Conservation (phyloP, 2,113 vertebrate genomes). For the Otus sunia region DNA sequence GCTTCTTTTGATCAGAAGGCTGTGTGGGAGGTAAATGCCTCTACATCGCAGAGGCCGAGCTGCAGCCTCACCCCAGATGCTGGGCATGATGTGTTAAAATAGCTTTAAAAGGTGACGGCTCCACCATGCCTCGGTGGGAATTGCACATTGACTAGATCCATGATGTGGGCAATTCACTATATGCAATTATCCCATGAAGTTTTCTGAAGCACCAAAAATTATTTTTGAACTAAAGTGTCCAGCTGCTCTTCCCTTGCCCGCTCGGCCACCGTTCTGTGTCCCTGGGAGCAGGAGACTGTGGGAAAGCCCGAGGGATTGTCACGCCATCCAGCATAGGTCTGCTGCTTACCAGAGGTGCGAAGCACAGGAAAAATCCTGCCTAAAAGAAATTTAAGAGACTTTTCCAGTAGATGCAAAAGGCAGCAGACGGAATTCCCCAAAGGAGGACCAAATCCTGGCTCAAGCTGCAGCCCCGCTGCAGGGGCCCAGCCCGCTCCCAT, state of each 20-base stretch:
- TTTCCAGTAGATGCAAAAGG: background rate
- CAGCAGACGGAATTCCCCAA: background rate
- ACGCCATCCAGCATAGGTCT: background rate
- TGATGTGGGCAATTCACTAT: background rate
- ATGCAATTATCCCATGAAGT: background rate
- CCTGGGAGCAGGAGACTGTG: accelerated
- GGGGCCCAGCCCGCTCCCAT: background rate
- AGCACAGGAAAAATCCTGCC: background rate
- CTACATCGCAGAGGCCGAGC: background rate
- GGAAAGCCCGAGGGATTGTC: accelerated
- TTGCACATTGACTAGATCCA: background rate
- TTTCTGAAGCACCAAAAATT: background rate
- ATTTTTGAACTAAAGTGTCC: background rate
- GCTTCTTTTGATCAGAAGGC: background rate
- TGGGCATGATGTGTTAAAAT: background rate
- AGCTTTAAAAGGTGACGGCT: background rate
- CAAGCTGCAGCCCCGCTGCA: accelerated
- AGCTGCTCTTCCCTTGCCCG: background rate
- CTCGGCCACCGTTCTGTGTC: accelerated
- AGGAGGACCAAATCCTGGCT: background rate
- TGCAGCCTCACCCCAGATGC: background rate
- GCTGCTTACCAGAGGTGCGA: background rate
- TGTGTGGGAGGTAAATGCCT: background rate
- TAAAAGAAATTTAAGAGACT: background rate
- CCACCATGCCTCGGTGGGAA: background rate